These are phyloP conservation scores for Leptogaster cylindrica DNA, from an alignment of 2,888 invertebrate species.

Conservation along the genomic window DNA sequence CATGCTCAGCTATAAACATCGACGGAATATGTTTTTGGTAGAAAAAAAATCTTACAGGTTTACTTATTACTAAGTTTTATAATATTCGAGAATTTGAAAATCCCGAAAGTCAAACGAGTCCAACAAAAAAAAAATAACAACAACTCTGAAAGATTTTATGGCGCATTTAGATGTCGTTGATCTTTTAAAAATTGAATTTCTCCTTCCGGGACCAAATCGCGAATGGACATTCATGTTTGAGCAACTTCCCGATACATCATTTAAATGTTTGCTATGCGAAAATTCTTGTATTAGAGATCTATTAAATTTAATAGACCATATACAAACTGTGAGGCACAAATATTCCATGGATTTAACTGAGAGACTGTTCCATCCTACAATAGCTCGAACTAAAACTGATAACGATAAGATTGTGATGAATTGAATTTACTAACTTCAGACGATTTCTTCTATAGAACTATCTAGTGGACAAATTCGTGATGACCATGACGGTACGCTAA, in stretches of 20 bases:
- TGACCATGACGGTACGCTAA: too few relatives aligned
- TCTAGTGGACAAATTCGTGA: too few relatives aligned
- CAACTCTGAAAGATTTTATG: constrained; percentile 21
- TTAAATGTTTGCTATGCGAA: constrained; percentile 39
- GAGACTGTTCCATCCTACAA: constrained; percentile 37
- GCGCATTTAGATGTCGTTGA: constrained; percentile 17
- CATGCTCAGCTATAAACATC: constrained; percentile 8
- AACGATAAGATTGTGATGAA: not conserved
- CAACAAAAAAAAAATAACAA: not conserved
- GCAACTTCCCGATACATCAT: not conserved
- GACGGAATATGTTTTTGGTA: not conserved
- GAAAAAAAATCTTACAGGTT: not conserved
- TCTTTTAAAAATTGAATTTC: constrained; percentile 40
- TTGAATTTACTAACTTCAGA: too few relatives aligned
- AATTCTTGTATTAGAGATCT: constrained; percentile 20
- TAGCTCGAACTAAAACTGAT: constrained; percentile 11
- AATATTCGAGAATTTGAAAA: too few relatives aligned
- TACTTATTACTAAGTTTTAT: too few relatives aligned
- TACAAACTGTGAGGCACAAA: constrained; percentile 33
- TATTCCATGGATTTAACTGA: not conserved
- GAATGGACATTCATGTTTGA: constrained; percentile 29
- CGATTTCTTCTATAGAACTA: too few relatives aligned
- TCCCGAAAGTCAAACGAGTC: not conserved
- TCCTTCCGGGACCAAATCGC: not conserved
- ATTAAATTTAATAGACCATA: constrained; percentile 24